Evolutionary conservation across 2,888 invertebrate species (phyloP), one percentile per base, ranked within the genome.

Genomic region (Leucophenga montana): DNA sequence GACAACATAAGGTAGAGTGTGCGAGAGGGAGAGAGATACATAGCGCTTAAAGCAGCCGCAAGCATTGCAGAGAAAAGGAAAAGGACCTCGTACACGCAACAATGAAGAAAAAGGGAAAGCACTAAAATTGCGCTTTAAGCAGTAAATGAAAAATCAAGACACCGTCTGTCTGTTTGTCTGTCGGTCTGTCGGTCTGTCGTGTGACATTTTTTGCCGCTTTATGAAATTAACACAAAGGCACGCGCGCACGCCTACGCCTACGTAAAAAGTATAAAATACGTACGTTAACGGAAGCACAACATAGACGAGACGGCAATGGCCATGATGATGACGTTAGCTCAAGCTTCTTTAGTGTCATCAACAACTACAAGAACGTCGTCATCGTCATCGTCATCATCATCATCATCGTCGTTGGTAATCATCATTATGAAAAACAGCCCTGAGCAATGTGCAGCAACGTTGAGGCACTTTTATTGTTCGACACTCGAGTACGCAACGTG

Each of bases 391-490:
- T n/a, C n/a, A n/a, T n/a, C n/a, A n/a, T n/a, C n/a, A n/a, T n/a
- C n/a, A n/a, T n/a, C 8, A 8, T 33, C 33, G 33, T 33, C 33
- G 33, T 54, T 46, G 59, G 16, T 68, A 61, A 67, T 67, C 33
- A 67, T 67, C 31, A 61, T 68, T 50, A 61, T 61, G 61, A 54
- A 61, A 61, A 50, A 53, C 62, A 33, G 62, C 33, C 54, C 56
- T 39, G 66, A 68, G 53, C 66, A 27, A 68, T 53, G 62, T 61
- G 46, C 65, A 56, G 44, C 65, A 53, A 59, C 54, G n/a, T 16
- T 33, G 13, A n/a, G 72, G 68, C 70, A 54, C 68, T 75, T 77
- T 79, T 78, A 79, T 79, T 78, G 79, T 78, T 71, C 71, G 79
- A 74, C 78, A 78, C 77, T 79, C 71, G 77, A 78, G 74, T 78